Evolutionary conservation across 2,113 vertebrate species (phyloP), one percentile per base, ranked within the genome.

Genomic region (Forbesichthys agassizii): DNA sequence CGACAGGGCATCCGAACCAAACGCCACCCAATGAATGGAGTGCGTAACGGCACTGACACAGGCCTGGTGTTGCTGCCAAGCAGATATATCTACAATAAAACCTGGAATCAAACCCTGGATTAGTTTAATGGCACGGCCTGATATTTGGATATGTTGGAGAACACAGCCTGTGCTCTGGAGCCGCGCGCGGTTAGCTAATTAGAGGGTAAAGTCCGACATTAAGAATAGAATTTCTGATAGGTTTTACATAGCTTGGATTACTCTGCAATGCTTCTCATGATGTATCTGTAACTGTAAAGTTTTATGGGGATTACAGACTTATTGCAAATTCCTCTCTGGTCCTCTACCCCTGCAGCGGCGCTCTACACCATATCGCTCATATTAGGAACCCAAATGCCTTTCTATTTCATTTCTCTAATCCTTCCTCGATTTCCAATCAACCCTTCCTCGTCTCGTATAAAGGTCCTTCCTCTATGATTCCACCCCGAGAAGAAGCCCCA

Each of bases 401-500:
- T 59, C 33, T 33, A 11, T 33, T 42, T 8, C 5, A 42, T 56
- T 48, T 59, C 33, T 33, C 33, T 33, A 11, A n/a, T n/a, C 33
- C 75, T 47, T 65, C 70, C 74, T 69, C 27, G 27, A 27, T 27
- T 27, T 27, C 27, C 27, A 27, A 27, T 80, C 76, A 81, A 80
- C 76, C 48, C 65, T 67, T 10, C 65, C 59, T 66, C 71, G 80
- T 69, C 76, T 77, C 64, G 80, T 87, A 78, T 79, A 61, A 72
- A 69, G 83, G 88, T 84, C 80, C 81, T 80, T 84, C 85, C 79
- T 68, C 74, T 71, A 69, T 70, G 53, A 51, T 78, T 49, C 53
- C 77, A 72, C 81, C 75, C 84, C 78, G 79, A 84, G 2, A 27
- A 27, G 27, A 27, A 27, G 27, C 27, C 27, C 27, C 27, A 27